These are phyloP conservation scores for Sinocyclocheilus anophthalmus DNA, from an alignment of 2,113 vertebrate genomes.

Conservation along the genomic window DNA sequence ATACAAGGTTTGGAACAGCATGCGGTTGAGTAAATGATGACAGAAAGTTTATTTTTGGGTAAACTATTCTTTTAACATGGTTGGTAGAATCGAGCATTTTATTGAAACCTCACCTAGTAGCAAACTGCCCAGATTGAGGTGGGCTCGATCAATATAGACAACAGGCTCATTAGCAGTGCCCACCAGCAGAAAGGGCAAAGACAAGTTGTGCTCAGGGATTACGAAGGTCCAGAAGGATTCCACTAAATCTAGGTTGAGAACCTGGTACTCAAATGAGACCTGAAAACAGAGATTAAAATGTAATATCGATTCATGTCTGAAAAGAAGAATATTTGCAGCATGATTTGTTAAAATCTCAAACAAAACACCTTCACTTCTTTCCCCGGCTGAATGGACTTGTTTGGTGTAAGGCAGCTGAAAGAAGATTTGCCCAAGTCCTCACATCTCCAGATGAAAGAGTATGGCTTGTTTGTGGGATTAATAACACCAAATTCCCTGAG, in stretches of 20 bases:
- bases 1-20: not conserved
- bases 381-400: constrained; percentile 77
- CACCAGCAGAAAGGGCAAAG: constrained; percentile 84
- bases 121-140: constrained; percentile 80
- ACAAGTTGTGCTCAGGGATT: constrained; percentile 78
- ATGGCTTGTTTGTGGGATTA: constrained; percentile 82
- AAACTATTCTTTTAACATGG: not conserved
- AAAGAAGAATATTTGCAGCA: not conserved
- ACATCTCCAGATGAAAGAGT: constrained; percentile 84
- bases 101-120: constrained; percentile 77
- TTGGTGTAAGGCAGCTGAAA: constrained; percentile 82
- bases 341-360: not conserved
- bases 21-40: not conserved
- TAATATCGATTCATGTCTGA: not conserved
- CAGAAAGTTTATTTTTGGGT: not conserved
- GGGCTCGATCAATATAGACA: constrained; percentile 78
- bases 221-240: constrained; percentile 89
- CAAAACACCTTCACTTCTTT: constrained; percentile 81
- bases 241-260: constrained; percentile 73
- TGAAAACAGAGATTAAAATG: constrained; percentile 54
- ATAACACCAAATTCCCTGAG: constrained; percentile 81
- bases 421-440: constrained; percentile 69
- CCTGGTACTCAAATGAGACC: constrained; percentile 83
- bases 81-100: not conserved
- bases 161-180: constrained; percentile 79